A percentile compares a stretch with the other conserved stretches of the same genome.
These are phyloP conservation scores for Urocynchramus pylzowi DNA, from an alignment of 2,113 vertebrate species.

Conservation along the genomic window DNA sequence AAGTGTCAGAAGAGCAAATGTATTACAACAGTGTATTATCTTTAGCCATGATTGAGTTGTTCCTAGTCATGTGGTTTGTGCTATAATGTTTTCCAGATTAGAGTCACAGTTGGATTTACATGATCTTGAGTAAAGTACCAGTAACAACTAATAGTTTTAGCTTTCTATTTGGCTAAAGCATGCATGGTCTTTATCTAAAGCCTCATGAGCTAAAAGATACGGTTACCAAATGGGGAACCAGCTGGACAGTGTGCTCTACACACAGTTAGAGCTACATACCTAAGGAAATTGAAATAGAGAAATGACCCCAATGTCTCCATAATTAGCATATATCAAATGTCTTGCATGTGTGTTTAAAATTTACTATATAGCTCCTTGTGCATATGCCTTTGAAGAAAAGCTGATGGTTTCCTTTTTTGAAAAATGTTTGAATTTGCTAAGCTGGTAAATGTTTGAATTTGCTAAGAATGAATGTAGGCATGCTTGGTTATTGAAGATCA, in stretches of 20 bases:
- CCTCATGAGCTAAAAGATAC: neutral
- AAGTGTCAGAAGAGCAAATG: neutral
- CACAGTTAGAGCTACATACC: neutral
- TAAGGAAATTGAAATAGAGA: neutral
- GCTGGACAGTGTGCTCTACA: neutral
- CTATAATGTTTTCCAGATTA: neutral
- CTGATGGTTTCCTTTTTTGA: neutral
- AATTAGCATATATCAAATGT: neutral
- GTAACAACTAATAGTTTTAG: conserved; percentile 3
- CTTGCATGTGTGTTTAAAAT: neutral
- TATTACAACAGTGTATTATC: neutral
- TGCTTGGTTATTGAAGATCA: neutral
- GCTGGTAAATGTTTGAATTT: neutral
- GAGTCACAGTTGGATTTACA: neutral
- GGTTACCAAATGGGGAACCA: neutral
- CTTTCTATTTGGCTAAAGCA: neutral
- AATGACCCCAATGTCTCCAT: neutral
- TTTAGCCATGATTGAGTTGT: neutral
- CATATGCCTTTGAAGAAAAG: neutral
- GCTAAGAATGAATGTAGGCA: neutral
- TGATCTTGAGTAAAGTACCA: neutral
- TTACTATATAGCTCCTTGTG: neutral
- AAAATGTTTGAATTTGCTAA: neutral
- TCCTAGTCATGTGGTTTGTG: neutral
- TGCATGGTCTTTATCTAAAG: neutral